A percentile compares a stretch with the other conserved stretches of the same genome.
These are phyloP conservation scores for Porites rus DNA, from an alignment of 92 coral and sea anemone species.

Conservation along the genomic window DNA sequence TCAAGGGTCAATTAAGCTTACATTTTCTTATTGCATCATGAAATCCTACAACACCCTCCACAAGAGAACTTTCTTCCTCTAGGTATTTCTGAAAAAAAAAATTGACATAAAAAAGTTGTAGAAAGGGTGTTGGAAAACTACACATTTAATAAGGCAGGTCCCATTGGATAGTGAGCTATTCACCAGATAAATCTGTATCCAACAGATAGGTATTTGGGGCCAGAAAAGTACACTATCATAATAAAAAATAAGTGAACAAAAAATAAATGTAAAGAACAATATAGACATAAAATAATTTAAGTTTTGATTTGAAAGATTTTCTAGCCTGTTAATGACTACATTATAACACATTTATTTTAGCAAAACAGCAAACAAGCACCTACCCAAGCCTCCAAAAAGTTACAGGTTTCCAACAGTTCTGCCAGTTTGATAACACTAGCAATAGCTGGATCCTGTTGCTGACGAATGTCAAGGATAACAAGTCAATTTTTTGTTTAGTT, in stretches of 20 bases:
- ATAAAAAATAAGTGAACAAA: too few species aligned
- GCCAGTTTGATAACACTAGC: slow-evolving; percentile 87
- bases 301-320: too few species aligned
- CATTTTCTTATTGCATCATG: slow-evolving; percentile 92
- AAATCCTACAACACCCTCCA: slow-evolving; percentile 89
- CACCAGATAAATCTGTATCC: too few species aligned
- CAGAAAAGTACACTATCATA: too few species aligned
- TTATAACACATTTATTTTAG: too few species aligned
- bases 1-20: slow-evolving; percentile 42
- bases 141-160: too few species aligned
- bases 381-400: slow-evolving; percentile 94
- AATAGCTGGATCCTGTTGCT: slow-evolving; percentile 92
- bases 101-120: too few species aligned
- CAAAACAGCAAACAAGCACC: background rate
- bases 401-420: slow-evolving; percentile 92
- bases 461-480: slow-evolving; percentile 47
- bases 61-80: slow-evolving; percentile 73
- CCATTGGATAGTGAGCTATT: too few species aligned
- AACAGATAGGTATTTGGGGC: too few species aligned
- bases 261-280: too few species aligned
- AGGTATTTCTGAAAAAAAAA: slow-evolving; percentile 73
- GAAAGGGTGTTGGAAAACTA: background rate
- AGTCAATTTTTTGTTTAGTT: background rate
- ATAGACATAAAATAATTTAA: too few species aligned
- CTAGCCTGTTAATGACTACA: too few species aligned